A percentile compares a stretch with the other conserved stretches of the same genome.
These are phyloP conservation scores for Tursiops truncatus DNA, from an alignment of 2,113 vertebrate species.

Conservation along the genomic window DNA sequence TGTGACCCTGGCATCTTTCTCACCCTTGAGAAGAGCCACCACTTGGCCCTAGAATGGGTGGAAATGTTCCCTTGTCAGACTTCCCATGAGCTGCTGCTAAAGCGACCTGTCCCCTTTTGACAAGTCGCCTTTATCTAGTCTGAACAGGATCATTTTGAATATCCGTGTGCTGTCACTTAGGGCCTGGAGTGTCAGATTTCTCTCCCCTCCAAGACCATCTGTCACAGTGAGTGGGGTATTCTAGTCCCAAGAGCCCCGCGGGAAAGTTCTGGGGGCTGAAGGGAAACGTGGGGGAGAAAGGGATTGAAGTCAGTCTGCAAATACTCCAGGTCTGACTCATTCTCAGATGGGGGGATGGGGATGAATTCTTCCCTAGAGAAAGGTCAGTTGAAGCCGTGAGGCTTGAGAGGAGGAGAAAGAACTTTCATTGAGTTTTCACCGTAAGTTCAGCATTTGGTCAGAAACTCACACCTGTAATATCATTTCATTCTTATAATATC, in stretches of 20 bases:
- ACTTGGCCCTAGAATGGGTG: not conserved
- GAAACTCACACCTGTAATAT: not conserved
- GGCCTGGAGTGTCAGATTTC: slow-evolving; percentile 80
- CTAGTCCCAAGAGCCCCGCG: slow-evolving; percentile 58
- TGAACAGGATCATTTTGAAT: slow-evolving; percentile 70
- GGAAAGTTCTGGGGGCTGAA: not conserved
- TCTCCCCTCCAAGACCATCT: slow-evolving; percentile 77
- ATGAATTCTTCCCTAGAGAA: not conserved
- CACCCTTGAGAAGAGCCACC: not conserved
- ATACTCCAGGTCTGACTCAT: not conserved
- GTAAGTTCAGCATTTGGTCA: not conserved
- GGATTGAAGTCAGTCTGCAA: not conserved
- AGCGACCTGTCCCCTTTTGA: slow-evolving; percentile 60
- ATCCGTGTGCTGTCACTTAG: slow-evolving; percentile 82
- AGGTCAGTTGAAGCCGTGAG: not conserved
- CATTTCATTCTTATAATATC: not conserved
- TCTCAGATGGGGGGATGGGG: accelerated
- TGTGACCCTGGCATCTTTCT: not conserved
- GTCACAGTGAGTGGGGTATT: slow-evolving; percentile 81
- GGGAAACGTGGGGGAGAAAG: not conserved
- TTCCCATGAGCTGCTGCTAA: not conserved
- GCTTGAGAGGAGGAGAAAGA: not conserved
- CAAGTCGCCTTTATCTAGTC: slow-evolving; percentile 67
- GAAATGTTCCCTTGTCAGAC: not conserved
- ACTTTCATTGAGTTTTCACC: not conserved